Base-by-base conservation (phyloP, 2,113 vertebrate genomes). In the Thunnus thynnus region DNA sequence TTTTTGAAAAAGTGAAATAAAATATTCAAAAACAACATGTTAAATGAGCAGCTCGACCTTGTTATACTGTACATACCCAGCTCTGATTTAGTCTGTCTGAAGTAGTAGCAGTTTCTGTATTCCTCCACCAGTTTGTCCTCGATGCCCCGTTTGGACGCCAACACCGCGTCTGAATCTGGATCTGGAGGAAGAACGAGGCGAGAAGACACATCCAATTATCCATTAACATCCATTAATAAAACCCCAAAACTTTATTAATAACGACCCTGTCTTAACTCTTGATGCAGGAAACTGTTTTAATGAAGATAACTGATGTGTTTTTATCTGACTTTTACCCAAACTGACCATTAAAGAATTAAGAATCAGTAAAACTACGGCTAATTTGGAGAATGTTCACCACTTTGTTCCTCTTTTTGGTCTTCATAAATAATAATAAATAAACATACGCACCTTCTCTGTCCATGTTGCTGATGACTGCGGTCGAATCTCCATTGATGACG, bases 401-500 rank as follows among this genome's bases (percentile, higher is more conserved):
- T 2, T 30, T 30, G 2, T 30, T 30, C 4, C 4, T 4, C 3
- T 27, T 11, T 32, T 30, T 17, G n/a, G 32, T n/a, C 16, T 5
- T 13, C 41, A 12, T 18, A 1, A 18, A 22, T 22, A 46, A n/a
- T 6, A 0, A 2, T 10, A 30, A 25, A 50, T 16, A 51, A 2
- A 48, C 76, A 51, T 1, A 48, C 72, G 9, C 3, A 76, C 76
- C 61, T 0, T 22, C 67, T 20, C 48, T 61, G 0, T 86, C 54
- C 0, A 9, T 0, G 57, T 74, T 94, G 76, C 20, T 94, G 68
- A 92, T 44, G 0, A 96, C 90, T 0, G 95, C 95, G 0, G 94
- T 95, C 0, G 96, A 96, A 80, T 99, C 97, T 79, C 98, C 97
- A 0, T 99, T 99, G 66, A 99, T 97, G 77, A 99, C 18, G 0